A percentile compares a stretch with the other conserved stretches of the same genome.
Conservation (phyloP, 2,113 vertebrate genomes). For the Zapornia atra region DNA sequence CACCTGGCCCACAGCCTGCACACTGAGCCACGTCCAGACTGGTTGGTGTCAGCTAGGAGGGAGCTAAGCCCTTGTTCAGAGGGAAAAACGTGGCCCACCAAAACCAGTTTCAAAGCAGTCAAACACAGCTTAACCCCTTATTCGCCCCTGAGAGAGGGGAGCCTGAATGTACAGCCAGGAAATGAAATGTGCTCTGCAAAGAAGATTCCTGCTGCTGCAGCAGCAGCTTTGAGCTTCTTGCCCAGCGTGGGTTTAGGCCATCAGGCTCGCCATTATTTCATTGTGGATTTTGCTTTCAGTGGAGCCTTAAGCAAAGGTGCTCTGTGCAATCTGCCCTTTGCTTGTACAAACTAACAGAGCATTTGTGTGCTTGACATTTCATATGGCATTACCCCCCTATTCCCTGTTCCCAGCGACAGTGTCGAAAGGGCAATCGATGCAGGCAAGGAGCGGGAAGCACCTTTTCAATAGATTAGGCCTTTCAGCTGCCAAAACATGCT, state of each 20-base stretch:
- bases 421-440: background rate
- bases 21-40: too few species aligned
- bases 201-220: background rate
- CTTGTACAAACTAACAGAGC: constrained; percentile 24
- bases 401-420: background rate
- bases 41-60: too few species aligned
- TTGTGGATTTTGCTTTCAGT: background rate
- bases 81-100: too few species aligned
- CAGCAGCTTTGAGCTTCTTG: background rate
- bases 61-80: too few species aligned
- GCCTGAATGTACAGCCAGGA: background rate
- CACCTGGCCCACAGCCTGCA: too few species aligned
- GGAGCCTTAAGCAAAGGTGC: background rate
- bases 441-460: background rate
- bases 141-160: background rate
- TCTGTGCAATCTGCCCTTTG: constrained; percentile 36
- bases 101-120: too few species aligned
- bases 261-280: background rate
- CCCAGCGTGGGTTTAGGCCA: background rate
- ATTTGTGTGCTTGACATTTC: constrained; percentile 53
- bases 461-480: background rate
- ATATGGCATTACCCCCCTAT: background rate
- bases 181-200: background rate
- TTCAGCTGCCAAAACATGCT: background rate
- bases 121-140: too few species aligned